These are phyloP conservation scores for Pachyuromys duprasi DNA, from an alignment of 2,797 vertebrate species.

Conservation along the genomic window DNA sequence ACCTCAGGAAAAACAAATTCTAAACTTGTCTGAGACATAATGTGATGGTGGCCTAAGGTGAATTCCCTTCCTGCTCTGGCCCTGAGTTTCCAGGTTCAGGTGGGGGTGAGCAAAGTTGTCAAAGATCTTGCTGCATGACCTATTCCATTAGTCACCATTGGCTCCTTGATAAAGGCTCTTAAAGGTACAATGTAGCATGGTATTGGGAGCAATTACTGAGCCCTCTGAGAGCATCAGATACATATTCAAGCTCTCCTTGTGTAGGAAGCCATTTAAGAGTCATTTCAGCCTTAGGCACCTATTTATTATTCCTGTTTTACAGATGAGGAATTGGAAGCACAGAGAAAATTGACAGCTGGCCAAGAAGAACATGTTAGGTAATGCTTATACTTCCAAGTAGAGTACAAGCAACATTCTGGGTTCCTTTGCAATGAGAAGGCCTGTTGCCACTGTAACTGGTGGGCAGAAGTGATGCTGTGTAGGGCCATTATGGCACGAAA, in stretches of 20 bases:
- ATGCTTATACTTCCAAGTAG: background rate
- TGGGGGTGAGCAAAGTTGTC: background rate
- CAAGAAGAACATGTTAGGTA: background rate
- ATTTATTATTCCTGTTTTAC: background rate
- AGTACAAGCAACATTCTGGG: background rate
- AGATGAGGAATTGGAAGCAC: background rate
- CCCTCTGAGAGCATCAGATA: too few relatives aligned
- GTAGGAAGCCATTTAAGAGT: background rate
- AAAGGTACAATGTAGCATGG: background rate
- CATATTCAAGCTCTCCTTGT: background rate
- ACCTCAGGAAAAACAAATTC: background rate
- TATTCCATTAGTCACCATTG: rapidly evolving
- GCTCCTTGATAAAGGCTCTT: background rate
- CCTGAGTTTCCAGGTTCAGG: background rate
- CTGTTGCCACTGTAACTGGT: rapidly evolving
- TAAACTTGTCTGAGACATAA: background rate
- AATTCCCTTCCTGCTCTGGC: background rate
- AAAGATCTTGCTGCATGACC: background rate
- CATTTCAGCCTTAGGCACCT: background rate
- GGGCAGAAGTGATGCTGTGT: background rate
- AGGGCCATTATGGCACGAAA: background rate
- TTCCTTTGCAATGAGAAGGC: background rate
- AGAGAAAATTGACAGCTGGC: background rate
- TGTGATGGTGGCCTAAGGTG: background rate
- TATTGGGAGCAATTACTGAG: background rate